Base-by-base conservation (phyloP, 1,140 invertebrate genomes). In the Globodera rostochiensis region DNA sequence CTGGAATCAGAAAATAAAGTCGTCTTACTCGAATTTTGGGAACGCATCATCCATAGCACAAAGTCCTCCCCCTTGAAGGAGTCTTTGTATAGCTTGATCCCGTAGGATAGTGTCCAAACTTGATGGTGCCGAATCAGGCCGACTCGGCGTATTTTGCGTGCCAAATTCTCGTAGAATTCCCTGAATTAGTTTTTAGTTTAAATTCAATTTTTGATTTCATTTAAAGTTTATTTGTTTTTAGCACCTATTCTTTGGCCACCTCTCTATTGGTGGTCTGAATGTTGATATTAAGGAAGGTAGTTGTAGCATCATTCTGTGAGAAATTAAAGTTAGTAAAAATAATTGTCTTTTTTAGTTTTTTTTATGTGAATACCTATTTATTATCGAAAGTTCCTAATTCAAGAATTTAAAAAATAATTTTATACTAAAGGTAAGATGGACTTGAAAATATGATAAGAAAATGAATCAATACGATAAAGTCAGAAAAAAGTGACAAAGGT, bases 1-100 rank as follows among this genome's bases (percentile, higher is more conserved):
- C n/a, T 66, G 60, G 13, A 13, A 13, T 21, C 36, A 36, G 13
- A 66, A 66, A 66, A 66, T 66, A 66, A 21, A 9, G 21, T 53
- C 4, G 46, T 73, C 84, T 83, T 82, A 91, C 91, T 90, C 25
- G 91, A 78, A 50, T 83, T 78, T 82, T 90, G 90, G 19, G 84
- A 87, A 71, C 89, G 87, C 53, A 90, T 90, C 47, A 91, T 80
- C 90, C 90, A 91, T 64, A 90, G 87, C 8, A 91, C 88, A 84
- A 91, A 90, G 11, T 90, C 89, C 74, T 89, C 88, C 9, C 90
- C 91, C 73, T 80, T 87, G 83, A 91, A 91, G 1, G 90, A 88
- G 66, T 90, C 90, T 75, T 90, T 90, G 78, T 90, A 83, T 7
- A 82, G 81, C 60, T 74, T 84, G 19, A 91, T 70, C n/a, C 85